phyloP scores from a whole-genome alignment of 2,797 vertebrate genomes.

The Acipenser ruthenus region DNA sequence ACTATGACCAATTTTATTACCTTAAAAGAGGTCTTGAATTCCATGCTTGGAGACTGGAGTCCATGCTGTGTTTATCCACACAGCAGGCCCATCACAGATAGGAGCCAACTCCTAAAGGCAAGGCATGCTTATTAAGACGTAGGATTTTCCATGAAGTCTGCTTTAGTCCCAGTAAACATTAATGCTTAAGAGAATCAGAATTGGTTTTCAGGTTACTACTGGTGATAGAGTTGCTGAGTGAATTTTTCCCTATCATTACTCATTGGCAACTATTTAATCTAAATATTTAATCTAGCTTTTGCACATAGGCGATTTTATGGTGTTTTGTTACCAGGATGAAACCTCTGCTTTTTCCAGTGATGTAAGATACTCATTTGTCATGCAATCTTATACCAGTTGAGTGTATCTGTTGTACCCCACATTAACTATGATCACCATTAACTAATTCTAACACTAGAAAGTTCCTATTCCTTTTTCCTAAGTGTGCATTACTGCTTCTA shows the following conservation, averaged over 20 bases:
- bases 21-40: neutral
- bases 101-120: neutral
- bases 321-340: constrained; percentile 15
- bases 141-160: neutral
- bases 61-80: neutral
- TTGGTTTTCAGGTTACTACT: neutral
- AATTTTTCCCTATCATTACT: constrained; percentile 14
- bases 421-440: neutral
- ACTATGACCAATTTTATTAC: neutral
- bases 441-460: constrained; percentile 2
- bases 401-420: constrained; percentile 5
- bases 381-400: constrained; percentile 19
- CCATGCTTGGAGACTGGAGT: neutral
- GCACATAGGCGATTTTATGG: neutral
- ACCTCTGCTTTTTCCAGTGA: constrained; percentile 5
- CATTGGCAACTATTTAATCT: constrained; percentile 14
- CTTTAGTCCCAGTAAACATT: constrained; percentile 4
- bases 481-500: neutral
- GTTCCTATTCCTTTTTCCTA: constrained; percentile 4
- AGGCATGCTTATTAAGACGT: constrained; percentile 5
- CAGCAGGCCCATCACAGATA: neutral
- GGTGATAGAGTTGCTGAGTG: constrained; percentile 15
- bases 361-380: constrained; percentile 4
- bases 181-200: neutral
- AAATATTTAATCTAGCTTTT: constrained; percentile 16